These are phyloP conservation scores for Athalia rosae DNA, from an alignment of 2,888 invertebrate genomes.

Conservation along the genomic window DNA sequence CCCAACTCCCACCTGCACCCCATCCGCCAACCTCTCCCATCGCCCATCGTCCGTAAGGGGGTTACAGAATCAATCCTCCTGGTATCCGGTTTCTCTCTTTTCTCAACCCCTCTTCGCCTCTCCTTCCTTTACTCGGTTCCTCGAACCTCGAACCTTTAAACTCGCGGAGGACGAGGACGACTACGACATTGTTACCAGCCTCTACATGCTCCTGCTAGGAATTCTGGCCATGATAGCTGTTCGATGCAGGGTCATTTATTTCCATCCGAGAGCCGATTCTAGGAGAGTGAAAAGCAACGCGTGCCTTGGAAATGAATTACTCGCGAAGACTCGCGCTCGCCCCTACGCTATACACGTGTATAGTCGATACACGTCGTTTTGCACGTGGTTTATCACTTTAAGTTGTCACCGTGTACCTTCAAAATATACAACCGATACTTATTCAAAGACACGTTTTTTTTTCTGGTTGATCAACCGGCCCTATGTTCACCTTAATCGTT, in stretches of 20 bases:
- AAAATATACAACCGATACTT: conserved; percentile 10
- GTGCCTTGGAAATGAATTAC: conserved; percentile 44
- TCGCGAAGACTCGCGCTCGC: conserved; percentile 14
- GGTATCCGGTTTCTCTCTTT: conserved; percentile 40
- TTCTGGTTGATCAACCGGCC: not conserved
- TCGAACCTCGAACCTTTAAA: conserved; percentile 29
- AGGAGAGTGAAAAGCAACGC: conserved; percentile 46
- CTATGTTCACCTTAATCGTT: conserved; percentile 15
- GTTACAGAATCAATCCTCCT: conserved; percentile 45
- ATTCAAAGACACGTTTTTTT: not conserved
- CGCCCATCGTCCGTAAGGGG: conserved; percentile 39
- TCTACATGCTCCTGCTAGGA: conserved; percentile 47
- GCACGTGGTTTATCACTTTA: conserved; percentile 39
- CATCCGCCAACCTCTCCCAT: conserved; percentile 21
- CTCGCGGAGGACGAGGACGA: conserved; percentile 45
- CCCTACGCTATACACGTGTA: not conserved
- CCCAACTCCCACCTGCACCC: conserved; percentile 13
- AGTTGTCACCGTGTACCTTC: conserved; percentile 13
- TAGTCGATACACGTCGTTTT: conserved; percentile 40
- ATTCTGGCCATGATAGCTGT: conserved; percentile 47
- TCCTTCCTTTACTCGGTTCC: not conserved
- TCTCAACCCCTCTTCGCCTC: not conserved
- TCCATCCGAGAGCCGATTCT: conserved; percentile 44
- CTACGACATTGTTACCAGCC: conserved; percentile 48
- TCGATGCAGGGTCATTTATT: conserved; percentile 46